Conservation (phyloP, 2,888 invertebrate species). For the Drosophila acutilabella region DNA sequence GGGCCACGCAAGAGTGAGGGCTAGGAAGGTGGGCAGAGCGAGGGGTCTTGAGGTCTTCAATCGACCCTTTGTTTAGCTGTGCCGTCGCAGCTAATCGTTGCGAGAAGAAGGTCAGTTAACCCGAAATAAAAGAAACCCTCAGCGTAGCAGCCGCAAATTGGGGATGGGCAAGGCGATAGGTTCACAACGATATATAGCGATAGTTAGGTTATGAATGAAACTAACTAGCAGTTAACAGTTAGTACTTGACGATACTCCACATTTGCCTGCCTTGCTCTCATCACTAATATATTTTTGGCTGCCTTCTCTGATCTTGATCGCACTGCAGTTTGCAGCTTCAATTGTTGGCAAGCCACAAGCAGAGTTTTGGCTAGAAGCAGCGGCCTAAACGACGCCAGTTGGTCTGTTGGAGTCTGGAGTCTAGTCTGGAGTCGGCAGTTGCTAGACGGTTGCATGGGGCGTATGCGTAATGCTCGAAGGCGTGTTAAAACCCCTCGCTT, state of each 20-base stretch:
- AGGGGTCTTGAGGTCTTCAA: slow-evolving; percentile 15
- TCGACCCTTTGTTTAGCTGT: slow-evolving; percentile 71
- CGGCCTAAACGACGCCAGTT: slow-evolving; percentile 45
- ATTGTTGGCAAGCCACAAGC: slow-evolving; percentile 19
- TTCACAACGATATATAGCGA: too few species aligned
- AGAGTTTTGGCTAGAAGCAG: slow-evolving; percentile 15
- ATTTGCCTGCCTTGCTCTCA: not conserved
- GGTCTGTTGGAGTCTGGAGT: slow-evolving; percentile 34
- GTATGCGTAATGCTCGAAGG: slow-evolving; percentile 57
- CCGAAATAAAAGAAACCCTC: slow-evolving; percentile 30
- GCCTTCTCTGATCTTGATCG: slow-evolving; percentile 41
- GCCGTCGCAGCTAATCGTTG: slow-evolving; percentile 73
- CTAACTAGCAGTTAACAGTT: too few species aligned
- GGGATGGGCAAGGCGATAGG: not conserved
- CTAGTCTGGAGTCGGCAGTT: not conserved
- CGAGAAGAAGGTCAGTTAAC: slow-evolving; percentile 73
- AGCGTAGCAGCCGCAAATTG: slow-evolving; percentile 9
- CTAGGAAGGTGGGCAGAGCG: not conserved
- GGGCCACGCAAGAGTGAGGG: not conserved
- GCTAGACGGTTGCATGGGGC: slow-evolving; percentile 45
- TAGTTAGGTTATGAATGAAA: too few species aligned
- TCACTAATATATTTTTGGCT: not conserved
- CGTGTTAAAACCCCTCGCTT: slow-evolving; percentile 48
- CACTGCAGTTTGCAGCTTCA: not conserved
- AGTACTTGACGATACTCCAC: too few species aligned